phyloP scores from a whole-genome alignment of 2,113 vertebrate genomes.

The Aix galericulata region DNA sequence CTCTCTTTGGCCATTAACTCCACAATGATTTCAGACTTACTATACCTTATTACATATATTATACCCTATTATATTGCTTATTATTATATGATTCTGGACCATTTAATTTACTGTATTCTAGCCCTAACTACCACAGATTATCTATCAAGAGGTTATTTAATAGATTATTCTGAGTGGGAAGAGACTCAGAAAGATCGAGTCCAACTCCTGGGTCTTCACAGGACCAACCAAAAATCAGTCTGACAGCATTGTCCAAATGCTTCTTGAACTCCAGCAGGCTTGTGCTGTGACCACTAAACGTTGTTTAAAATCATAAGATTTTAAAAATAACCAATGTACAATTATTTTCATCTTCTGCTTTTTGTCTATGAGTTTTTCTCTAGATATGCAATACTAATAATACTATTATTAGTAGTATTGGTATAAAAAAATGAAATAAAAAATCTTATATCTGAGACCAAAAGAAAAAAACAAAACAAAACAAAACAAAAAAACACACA shows the following conservation, averaged over 20 bases:
- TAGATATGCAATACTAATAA: not conserved
- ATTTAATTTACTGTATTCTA: not conserved
- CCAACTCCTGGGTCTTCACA: no score
- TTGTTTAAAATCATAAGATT: not conserved
- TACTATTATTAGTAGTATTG: no score
- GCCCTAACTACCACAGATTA: no score
- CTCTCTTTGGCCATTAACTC: not conserved
- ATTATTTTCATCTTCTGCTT: not conserved
- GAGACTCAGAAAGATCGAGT: no score
- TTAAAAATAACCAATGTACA: not conserved
- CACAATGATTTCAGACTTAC: not conserved
- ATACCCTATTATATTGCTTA: not conserved
- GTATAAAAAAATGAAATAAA: no score
- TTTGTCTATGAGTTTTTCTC: not conserved
- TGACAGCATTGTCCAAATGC: no score
- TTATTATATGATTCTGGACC: not conserved
- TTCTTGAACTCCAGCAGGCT: no score
- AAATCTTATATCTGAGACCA: not conserved
- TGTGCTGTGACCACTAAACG: no score
- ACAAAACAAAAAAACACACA: no score
- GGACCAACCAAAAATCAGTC: no score
- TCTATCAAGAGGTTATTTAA: not conserved
- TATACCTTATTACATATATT: not conserved
- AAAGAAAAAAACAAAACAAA: not conserved
- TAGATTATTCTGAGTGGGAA: no score